Evolutionary conservation across 1,140 invertebrate species (phyloP), one percentile per base, ranked within the genome.

Genomic region (Limonius californicus): DNA sequence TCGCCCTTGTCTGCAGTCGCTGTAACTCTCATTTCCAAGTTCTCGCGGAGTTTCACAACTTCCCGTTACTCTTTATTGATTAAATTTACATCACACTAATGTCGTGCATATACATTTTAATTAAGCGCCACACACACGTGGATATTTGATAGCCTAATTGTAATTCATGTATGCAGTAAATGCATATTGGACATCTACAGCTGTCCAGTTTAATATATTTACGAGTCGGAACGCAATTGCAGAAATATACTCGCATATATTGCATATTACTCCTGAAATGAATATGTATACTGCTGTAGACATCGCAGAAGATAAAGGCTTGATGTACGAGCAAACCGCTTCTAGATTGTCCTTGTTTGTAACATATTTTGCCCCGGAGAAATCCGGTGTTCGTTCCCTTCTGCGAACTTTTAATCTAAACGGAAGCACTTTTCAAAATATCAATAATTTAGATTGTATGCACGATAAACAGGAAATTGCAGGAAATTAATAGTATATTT

Each of bases 131-230:
- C 15, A n/a, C 11, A 55, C 45, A 16, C 54, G 27, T 55, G 4
- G 54, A 32, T 55, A 27, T 55, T 55, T 23, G 54, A 55, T 55
- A 55, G 4, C 7, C 54, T 55, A 55, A 55, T 55, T 55, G 27
- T 55, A 55, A 55, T 55, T 55, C 54, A 55, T 55, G 54, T 50
- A 50, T 50, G 19, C 20, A 18, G 45, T 19, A 55, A 55, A 55
- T 55, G 54, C 54, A 55, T 55, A 55, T 55, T 55, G 54, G 54
- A 55, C 54, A 55, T 55, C 54, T 55, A 55, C 7, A 27, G 54
- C 21, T 1, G 27, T 55, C 20, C 21, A 14, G 21, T 55, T 55
- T 55, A 55, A 55, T 55, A 14, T 55, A 55, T 55, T 55, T 55
- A 27, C 30, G 54, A 32, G 15, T 12, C 21, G 3, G 54, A 55